A percentile compares a stretch with the other conserved stretches of the same genome.
phyloP scores from a whole-genome alignment of 2,797 vertebrate species.

The Arvicola amphibius region DNA sequence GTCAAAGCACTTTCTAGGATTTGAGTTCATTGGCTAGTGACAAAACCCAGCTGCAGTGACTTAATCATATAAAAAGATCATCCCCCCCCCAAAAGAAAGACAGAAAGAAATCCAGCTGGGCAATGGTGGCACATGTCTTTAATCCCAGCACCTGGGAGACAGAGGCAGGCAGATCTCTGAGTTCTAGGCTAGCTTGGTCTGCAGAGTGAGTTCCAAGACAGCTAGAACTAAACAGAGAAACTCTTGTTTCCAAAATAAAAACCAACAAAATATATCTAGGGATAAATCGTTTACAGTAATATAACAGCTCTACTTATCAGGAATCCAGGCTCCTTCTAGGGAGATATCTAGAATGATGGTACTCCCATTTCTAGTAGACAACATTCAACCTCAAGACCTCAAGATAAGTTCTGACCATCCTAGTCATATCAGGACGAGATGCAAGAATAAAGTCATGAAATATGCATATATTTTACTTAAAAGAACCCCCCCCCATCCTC shows the following conservation, averaged over 20 bases:
- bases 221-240: background rate
- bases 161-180: background rate
- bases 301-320: background rate
- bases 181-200: background rate
- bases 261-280: background rate
- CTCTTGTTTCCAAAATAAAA: background rate
- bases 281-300: background rate
- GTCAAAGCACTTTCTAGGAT: background rate
- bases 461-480: slow-evolving; percentile 9
- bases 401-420: slow-evolving; percentile 23
- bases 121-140: background rate
- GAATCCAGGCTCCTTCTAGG: background rate
- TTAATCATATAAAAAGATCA: background rate
- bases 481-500: background rate
- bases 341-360: background rate
- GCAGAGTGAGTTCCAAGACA: background rate
- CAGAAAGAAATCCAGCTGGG: background rate
- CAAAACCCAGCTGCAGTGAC: background rate
- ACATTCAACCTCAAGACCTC: background rate
- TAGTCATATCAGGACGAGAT: background rate
- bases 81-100: too few relatives aligned
- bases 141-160: background rate
- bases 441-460: background rate
- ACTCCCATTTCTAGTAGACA: background rate
- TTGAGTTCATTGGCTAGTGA: slow-evolving; percentile 1